These are phyloP conservation scores for Lordiphosa fenestrarum DNA, from an alignment of 2,888 invertebrate genomes.

Conservation along the genomic window DNA sequence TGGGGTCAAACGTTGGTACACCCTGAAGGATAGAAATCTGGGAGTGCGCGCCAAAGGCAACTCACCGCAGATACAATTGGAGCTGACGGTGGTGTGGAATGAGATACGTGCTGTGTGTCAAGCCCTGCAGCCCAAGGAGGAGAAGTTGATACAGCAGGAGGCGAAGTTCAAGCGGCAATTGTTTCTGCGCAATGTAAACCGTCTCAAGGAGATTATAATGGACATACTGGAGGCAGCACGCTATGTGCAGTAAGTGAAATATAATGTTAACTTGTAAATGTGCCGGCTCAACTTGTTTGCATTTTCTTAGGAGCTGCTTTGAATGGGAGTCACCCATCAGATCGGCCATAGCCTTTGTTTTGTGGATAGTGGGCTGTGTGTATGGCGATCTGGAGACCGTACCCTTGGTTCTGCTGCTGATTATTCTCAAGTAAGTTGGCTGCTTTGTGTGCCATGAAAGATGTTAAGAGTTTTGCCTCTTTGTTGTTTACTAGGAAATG, in stretches of 20 bases:
- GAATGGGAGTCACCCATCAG: constrained; percentile 96
- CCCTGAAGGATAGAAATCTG: constrained; percentile 97
- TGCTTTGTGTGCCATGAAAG: too few relatives aligned
- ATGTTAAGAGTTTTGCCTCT: too few relatives aligned
- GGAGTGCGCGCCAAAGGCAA: constrained; percentile 94
- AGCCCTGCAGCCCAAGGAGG: constrained; percentile 96
- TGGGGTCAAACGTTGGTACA: constrained; percentile 97
- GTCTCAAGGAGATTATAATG: constrained; percentile 93
- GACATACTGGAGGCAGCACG: constrained; percentile 94
- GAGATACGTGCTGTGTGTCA: constrained; percentile 93
- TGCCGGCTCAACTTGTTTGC: neutral
- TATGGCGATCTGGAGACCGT: constrained; percentile 98
- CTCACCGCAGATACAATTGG: constrained; percentile 88
- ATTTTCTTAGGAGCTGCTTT: constrained; percentile 90
- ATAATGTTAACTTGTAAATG: too few relatives aligned
- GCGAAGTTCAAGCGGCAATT: constrained; percentile 97
- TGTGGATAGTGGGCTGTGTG: constrained; percentile 94
- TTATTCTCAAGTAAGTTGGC: constrained; percentile 84
- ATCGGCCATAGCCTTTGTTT: constrained; percentile 90
- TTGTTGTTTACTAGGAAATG: constrained; percentile 73
- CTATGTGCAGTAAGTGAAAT: constrained; percentile 94
- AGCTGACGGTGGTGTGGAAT: constrained; percentile 96
- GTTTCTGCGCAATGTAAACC: constrained; percentile 95
- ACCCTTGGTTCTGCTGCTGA: constrained; percentile 90
- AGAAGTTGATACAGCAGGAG: constrained; percentile 96